Evolutionary conservation across 1,140 invertebrate genomes (phyloP).

Genomic region (Agrilus planipennis): DNA sequence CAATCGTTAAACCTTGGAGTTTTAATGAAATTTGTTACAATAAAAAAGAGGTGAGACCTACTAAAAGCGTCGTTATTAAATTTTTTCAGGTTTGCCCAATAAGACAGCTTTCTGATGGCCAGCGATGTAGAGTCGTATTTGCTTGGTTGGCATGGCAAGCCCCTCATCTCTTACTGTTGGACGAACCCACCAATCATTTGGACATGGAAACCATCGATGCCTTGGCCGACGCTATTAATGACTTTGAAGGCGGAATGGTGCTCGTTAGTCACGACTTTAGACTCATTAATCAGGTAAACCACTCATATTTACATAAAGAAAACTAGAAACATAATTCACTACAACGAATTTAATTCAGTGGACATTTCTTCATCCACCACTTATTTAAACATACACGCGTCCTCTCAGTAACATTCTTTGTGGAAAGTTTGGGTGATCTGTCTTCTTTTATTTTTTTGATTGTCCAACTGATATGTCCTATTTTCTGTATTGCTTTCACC

Average conservation of each 20-base stretch:
- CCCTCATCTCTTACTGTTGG: conserved; percentile 86
- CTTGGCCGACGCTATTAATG: conserved; percentile 92
- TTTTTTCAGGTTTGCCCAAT: conserved; percentile 80
- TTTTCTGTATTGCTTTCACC: too few relatives aligned
- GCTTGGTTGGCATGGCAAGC: conserved; percentile 93
- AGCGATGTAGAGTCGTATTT: conserved; percentile 96
- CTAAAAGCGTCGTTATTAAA: background rate
- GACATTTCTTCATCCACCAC: too few relatives aligned
- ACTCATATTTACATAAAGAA: background rate
- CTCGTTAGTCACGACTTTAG: conserved; percentile 96
- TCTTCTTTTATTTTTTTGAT: too few relatives aligned
- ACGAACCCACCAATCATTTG: conserved; percentile 98
- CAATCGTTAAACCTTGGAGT: too few relatives aligned
- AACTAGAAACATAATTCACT: too few relatives aligned
- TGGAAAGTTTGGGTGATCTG: too few relatives aligned
- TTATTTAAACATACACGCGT: too few relatives aligned
- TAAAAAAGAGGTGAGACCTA: too few relatives aligned
- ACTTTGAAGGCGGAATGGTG: conserved; percentile 96
- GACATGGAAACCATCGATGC: conserved; percentile 99
- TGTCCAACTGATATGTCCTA: too few relatives aligned
- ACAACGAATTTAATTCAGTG: too few relatives aligned
- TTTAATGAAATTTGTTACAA: too few relatives aligned
- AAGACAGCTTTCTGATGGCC: conserved; percentile 93
- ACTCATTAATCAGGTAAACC: conserved; percentile 87
- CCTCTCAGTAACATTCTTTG: too few relatives aligned